Percentiles rank a stretch among this genome's conserved stretches.
These are phyloP conservation scores for Enteromius thamalakanensis DNA, from an alignment of 2,797 vertebrate genomes.

Conservation along the genomic window DNA sequence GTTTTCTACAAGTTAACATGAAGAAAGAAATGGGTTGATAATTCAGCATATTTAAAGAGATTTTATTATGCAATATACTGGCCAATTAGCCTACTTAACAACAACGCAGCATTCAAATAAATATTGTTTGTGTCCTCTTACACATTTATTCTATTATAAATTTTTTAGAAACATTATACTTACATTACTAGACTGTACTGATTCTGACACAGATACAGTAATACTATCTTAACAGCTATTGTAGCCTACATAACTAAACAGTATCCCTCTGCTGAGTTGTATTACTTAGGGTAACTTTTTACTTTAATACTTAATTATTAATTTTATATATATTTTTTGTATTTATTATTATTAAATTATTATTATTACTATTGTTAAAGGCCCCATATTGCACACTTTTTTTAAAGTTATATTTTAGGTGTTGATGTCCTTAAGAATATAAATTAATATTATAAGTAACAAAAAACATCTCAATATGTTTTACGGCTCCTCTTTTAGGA, in stretches of 20 bases:
- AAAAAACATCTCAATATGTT: no score
- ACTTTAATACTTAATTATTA: no score
- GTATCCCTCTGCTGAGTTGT: background rate
- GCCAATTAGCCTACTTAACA: background rate
- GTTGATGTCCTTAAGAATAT: no score
- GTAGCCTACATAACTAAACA: background rate
- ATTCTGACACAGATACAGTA: background rate
- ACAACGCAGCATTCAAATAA: background rate
- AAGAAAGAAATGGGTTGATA: constrained; percentile 5
- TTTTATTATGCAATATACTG: background rate
- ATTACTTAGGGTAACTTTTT: background rate
- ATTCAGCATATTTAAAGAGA: background rate
- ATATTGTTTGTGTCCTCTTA: background rate
- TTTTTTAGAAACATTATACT: background rate
- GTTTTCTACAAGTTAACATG: background rate
- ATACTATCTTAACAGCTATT: background rate
- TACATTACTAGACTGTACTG: background rate
- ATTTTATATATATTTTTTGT: no score
- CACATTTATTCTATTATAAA: background rate
- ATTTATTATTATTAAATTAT: no score
- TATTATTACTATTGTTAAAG: no score
- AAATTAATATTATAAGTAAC: no score
- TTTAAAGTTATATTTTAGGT: no score
- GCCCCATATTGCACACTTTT: no score
- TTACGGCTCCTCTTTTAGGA: no score